Evolutionary conservation across 2,113 vertebrate genomes (phyloP).

Genomic region (Fregata magnificens): DNA sequence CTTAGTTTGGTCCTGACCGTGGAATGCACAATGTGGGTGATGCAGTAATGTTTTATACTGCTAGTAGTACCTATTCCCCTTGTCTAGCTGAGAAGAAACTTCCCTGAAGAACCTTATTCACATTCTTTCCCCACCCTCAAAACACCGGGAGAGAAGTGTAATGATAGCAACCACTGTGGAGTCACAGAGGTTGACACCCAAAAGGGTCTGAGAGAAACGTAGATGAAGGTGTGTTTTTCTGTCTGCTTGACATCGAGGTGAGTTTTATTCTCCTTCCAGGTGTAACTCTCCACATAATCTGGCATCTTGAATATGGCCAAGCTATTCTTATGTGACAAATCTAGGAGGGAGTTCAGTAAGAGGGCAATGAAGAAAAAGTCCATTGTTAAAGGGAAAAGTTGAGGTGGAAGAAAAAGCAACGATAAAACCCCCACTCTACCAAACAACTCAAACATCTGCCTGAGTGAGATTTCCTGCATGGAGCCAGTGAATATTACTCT

Average conservation of each 20-base stretch:
- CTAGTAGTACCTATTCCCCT: neutral
- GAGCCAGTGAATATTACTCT: neutral
- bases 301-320: neutral
- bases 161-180: neutral
- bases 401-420: neutral
- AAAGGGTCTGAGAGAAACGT: neutral
- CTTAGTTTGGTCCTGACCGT: neutral
- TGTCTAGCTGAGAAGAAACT: neutral
- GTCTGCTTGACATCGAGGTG: neutral
- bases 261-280: neutral
- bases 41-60: neutral
- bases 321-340: neutral
- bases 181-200: neutral
- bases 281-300: neutral
- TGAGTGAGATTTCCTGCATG: neutral
- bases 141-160: neutral
- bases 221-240: neutral
- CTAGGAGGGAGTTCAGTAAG: neutral
- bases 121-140: neutral
- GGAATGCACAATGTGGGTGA: neutral
- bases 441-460: neutral
- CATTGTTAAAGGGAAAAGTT: neutral
- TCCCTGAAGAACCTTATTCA: neutral
- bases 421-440: neutral
- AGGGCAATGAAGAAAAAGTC: neutral